These are phyloP conservation scores for Rhinopomastus cyanomelas DNA, from an alignment of 2,113 vertebrate species.

Conservation along the genomic window DNA sequence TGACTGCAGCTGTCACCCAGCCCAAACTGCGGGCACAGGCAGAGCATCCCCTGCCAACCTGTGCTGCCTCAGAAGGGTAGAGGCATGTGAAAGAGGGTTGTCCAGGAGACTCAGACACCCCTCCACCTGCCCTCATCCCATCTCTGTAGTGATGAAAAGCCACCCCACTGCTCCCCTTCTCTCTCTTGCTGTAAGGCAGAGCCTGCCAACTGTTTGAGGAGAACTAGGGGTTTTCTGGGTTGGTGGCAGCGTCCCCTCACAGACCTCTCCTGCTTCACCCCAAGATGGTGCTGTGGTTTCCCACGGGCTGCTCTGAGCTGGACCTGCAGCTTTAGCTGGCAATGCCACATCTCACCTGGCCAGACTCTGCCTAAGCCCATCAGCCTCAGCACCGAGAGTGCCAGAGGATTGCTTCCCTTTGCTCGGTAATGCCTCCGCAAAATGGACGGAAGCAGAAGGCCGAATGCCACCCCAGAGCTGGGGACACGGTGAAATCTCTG, in stretches of 20 bases:
- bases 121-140: background rate
- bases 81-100: rapidly evolving
- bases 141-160: rapidly evolving
- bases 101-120: background rate
- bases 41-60: background rate
- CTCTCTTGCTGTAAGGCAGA: background rate
- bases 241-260: rapidly evolving
- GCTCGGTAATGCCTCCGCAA: background rate
- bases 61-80: background rate
- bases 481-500: rapidly evolving
- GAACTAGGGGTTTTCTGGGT: background rate
- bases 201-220: background rate
- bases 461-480: background rate
- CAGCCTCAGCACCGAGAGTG: rapidly evolving
- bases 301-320: background rate
- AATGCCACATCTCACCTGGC: rapidly evolving
- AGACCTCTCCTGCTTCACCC: background rate
- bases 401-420: background rate
- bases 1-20: background rate
- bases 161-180: background rate
- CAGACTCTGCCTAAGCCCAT: background rate
- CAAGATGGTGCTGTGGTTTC: rapidly evolving
- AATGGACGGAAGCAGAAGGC: rapidly evolving
- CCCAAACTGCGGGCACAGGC: background rate
- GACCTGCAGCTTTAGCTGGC: rapidly evolving